phyloP scores from a whole-genome alignment of 1,140 invertebrate genomes.

The Trissolcus basalis region DNA sequence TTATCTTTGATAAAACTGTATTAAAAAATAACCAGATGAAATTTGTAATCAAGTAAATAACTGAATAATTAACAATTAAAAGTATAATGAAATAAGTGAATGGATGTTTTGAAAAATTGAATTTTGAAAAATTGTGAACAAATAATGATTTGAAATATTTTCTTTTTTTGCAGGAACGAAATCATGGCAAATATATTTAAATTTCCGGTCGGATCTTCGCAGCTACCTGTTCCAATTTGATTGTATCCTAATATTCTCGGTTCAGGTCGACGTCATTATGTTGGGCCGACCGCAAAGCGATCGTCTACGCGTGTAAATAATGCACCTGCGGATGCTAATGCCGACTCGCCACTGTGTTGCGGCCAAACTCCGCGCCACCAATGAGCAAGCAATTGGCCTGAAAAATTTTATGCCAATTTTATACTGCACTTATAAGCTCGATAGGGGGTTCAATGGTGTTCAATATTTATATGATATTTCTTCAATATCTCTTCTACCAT shows the following conservation, averaged over 20 bases:
- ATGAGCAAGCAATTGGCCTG: slow-evolving; percentile 56
- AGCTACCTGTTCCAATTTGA: slow-evolving; percentile 71
- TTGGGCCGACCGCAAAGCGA: slow-evolving; percentile 59
- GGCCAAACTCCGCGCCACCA: slow-evolving; percentile 35
- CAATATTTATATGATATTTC: slow-evolving; percentile 31
- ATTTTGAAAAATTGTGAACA: too few relatives aligned
- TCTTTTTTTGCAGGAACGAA: too few relatives aligned
- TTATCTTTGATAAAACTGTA: too few relatives aligned
- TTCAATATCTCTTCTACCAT: slow-evolving; percentile 3
- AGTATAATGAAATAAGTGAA: too few relatives aligned
- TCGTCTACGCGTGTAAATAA: slow-evolving; percentile 70
- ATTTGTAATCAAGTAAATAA: too few relatives aligned
- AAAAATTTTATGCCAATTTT: slow-evolving; percentile 61
- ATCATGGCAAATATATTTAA: slow-evolving; percentile 59
- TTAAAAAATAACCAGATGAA: too few relatives aligned
- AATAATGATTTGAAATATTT: too few relatives aligned
- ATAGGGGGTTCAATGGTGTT: slow-evolving; percentile 24
- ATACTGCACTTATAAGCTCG: slow-evolving; percentile 11
- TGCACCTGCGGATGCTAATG: slow-evolving; percentile 64
- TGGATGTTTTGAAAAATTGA: too few relatives aligned
- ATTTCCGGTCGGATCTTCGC: slow-evolving; percentile 65
- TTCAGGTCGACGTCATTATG: slow-evolving; percentile 40
- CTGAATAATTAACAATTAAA: too few relatives aligned
- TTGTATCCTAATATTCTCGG: slow-evolving; percentile 50
- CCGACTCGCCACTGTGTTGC: slow-evolving; percentile 56